Base-by-base conservation (phyloP, 1,140 invertebrate species). In the Mya arenaria region DNA sequence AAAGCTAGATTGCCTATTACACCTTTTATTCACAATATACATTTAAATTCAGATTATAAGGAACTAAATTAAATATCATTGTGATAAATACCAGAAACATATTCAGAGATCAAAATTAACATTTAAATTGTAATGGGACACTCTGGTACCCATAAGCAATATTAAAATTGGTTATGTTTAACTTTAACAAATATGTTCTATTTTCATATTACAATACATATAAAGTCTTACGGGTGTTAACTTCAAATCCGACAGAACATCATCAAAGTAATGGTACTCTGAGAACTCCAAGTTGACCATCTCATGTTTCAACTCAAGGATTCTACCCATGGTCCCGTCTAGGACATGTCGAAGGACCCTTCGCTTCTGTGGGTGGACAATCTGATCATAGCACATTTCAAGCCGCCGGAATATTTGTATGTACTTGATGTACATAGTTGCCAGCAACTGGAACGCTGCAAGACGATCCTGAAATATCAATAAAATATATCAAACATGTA, bases 321-420 rank as follows among this genome's bases (percentile, higher is more conserved):
- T 89, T 60, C 97, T 94, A 4, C 97, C 97, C 56, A 98, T 94
- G 34, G 95, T 95, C 0, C 95, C 95, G 90, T 98, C 97, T 0
- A 99, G 90, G 1, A 98, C 90, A 83, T 96, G 95, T 60, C 95
- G 95, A 0, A 99, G 94, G 3, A 98, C 93, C 36, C 96, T 88
- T 55, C 97, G 93, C 90, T 99, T 99, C 92, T 99, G 98, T 0
- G 98, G 97, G 89, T 99, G 98, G 34, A 98, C 94, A 73, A 98
- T 95, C 93, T 97, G 97, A 90, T 98, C 97, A 87, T 98, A 97
- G 75, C 97, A 96, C 81, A 95, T 92, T 88, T 97, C 95, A 13
- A 99, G 89, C 81, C 95, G 95, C 74, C 96, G 95, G 15, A 96
- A 94, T 0, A 97, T 94, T 19, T 95, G 92, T 3, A 97, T 96